phyloP scores from a whole-genome alignment of 2,888 invertebrate species.

The Monoplex corrugatus region DNA sequence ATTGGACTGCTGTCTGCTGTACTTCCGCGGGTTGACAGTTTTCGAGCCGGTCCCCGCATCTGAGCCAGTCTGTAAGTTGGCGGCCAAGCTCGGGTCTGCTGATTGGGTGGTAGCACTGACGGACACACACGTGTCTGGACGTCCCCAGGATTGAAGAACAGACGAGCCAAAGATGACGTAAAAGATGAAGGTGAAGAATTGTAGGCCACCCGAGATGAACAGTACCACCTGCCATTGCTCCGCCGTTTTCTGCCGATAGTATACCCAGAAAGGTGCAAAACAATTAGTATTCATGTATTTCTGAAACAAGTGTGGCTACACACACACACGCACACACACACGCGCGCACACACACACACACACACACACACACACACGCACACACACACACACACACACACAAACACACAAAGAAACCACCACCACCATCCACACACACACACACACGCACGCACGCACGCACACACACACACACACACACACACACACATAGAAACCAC shows the following conservation, averaged over 20 bases:
- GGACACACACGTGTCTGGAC: conserved; percentile 27
- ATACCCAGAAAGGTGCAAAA: background rate
- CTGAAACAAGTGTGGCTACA: too few relatives aligned
- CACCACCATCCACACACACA: background rate
- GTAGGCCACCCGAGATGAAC: conserved; percentile 67
- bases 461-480: too few relatives aligned
- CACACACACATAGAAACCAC: background rate
- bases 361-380: too few relatives aligned
- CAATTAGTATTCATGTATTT: background rate
- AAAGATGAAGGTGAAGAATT: conserved; percentile 67
- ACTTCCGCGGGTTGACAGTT: too few relatives aligned
- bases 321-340: background rate
- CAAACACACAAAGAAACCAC: background rate
- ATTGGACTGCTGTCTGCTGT: too few relatives aligned
- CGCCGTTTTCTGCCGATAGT: conserved; percentile 52
- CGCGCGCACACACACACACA: background rate
- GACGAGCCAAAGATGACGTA: conserved; percentile 69
- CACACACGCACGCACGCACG: background rate
- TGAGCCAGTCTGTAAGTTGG: background rate
- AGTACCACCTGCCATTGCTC: conserved; percentile 70
- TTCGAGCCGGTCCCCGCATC: too few relatives aligned
- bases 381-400: background rate
- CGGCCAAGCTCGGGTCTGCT: background rate
- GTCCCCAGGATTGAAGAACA: conserved; percentile 69
- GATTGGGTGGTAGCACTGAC: background rate